Base-by-base conservation (phyloP, 1,140 invertebrate species). In the Hyposmocoma kahamanoa region DNA sequence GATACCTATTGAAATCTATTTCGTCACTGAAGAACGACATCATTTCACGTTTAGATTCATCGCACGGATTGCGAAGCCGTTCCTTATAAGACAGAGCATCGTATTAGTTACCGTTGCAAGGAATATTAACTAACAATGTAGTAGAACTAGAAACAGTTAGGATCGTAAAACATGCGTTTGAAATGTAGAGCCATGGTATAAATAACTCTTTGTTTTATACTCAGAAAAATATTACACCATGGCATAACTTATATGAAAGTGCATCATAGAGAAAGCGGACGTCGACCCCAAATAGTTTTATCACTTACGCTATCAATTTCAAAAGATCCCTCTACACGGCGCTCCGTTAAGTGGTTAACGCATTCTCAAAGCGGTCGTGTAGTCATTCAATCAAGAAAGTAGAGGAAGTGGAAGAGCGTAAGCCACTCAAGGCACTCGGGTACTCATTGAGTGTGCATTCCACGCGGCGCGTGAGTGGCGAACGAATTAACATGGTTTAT, bases 401-500 rank as follows among this genome's bases (percentile, higher is more conserved):
- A 57, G 47, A 67, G 59, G 64, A 67, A 67, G 62, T 62, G 50
- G 56, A 64, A 66, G 58, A 56, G 47, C 47, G 52, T 45, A 34
- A 50, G 24, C 11, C 6, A 28, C n/a, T n/a, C n/a, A 13, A 6
- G 28, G 18, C 34, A 38, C 34, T 2, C 45, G 43, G 46, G 36
- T 53, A 59, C 50, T 60, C 50, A 57, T 49, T 62, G 56, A 57
- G 51, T 47, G 54, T 57, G 30, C 61, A 63, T 70, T 75, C 61
- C 61, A 56, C 48, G 38, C 47, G 41, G 21, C 58, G 51, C 63
- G 59, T 55, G 62, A 69, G 61, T 62, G 66, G 55, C 49, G 64
- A 67, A 62, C 57, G 66, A 72, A 70, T 74, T 67, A 78, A 68
- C 66, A 52, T 55, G 18, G 59, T 66, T 62, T 74, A 80, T 78